These are phyloP conservation scores for Tautogolabrus adspersus DNA, from an alignment of 2,113 vertebrate species.

Conservation along the genomic window DNA sequence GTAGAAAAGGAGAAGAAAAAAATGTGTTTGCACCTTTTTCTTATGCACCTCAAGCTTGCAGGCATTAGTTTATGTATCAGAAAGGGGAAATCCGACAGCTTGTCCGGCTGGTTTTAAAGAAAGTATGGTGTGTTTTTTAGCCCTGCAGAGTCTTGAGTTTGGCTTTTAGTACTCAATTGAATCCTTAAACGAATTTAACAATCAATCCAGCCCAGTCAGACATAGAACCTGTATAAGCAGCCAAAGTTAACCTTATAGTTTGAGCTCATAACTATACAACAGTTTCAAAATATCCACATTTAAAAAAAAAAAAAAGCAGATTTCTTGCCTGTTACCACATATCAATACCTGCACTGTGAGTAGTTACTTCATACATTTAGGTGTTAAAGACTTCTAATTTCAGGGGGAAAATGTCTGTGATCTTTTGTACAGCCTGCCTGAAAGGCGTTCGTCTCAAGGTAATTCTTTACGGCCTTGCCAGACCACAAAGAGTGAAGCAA, in stretches of 20 bases:
- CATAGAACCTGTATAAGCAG: neutral
- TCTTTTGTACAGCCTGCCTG: slow-evolving; percentile 19
- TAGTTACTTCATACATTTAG: slow-evolving; percentile 3
- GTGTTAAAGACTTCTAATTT: neutral
- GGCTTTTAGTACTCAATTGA: neutral
- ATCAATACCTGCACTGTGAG: neutral
- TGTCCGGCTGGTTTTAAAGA: neutral
- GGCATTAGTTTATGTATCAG: slow-evolving; percentile 3
- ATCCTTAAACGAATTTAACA: neutral
- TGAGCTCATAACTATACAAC: no score
- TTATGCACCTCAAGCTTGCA: slow-evolving; percentile 9
- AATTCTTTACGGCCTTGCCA: slow-evolving; percentile 10
- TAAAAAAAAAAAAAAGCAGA: no score
- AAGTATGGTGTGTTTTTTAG: neutral
- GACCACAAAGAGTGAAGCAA: slow-evolving; percentile 18
- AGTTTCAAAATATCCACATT: no score
- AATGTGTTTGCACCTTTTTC: slow-evolving; percentile 13
- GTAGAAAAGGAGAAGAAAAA: slow-evolving; percentile 2
- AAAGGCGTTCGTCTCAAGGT: slow-evolving; percentile 25
- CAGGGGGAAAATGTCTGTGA: slow-evolving; percentile 4
- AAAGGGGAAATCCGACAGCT: neutral
- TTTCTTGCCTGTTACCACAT: no score
- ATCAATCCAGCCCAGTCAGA: neutral
- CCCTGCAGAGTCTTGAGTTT: neutral
- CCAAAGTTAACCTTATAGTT: neutral